phyloP scores from a whole-genome alignment of 2,113 vertebrate species.

The Pangasianodon gigas region DNA sequence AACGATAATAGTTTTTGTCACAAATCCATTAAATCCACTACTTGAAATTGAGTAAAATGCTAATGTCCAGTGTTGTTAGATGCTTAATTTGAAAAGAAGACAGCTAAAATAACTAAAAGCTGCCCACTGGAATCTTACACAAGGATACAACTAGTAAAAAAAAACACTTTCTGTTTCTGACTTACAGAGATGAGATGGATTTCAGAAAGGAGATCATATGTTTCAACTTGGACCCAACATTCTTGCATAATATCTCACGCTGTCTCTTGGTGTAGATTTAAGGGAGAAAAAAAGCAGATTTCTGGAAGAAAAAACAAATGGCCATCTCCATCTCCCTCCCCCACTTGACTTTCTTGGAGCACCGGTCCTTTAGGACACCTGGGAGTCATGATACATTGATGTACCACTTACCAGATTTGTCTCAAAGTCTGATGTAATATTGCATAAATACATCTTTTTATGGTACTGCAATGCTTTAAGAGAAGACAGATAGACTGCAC shows the following conservation, averaged over 20 bases:
- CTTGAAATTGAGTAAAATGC: neutral
- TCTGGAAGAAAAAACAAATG: neutral
- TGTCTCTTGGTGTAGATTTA: constrained; percentile 15
- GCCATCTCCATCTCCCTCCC: neutral
- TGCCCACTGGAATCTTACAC: neutral
- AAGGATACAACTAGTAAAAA: neutral
- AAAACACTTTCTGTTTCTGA: neutral
- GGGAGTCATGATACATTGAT: constrained; percentile 40
- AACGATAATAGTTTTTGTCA: neutral
- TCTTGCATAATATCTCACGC: constrained; percentile 33
- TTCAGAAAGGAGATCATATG: constrained; percentile 8
- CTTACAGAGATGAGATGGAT: neutral
- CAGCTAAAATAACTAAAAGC: neutral
- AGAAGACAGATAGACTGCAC: constrained; percentile 41
- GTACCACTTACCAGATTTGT: constrained; percentile 44
- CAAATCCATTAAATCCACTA: neutral
- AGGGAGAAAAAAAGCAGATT: neutral
- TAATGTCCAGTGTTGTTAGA: neutral
- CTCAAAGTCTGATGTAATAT: constrained; percentile 44
- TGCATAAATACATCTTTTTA: constrained; percentile 45
- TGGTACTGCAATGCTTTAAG: constrained; percentile 22
- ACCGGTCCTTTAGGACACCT: constrained; percentile 36
- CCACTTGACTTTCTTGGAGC: neutral
- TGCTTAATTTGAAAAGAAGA: neutral
- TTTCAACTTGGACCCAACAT: constrained; percentile 13